Evolutionary conservation across 2,113 vertebrate genomes (phyloP), one percentile per base, ranked within the genome.

Genomic region (Platysteira castanea): DNA sequence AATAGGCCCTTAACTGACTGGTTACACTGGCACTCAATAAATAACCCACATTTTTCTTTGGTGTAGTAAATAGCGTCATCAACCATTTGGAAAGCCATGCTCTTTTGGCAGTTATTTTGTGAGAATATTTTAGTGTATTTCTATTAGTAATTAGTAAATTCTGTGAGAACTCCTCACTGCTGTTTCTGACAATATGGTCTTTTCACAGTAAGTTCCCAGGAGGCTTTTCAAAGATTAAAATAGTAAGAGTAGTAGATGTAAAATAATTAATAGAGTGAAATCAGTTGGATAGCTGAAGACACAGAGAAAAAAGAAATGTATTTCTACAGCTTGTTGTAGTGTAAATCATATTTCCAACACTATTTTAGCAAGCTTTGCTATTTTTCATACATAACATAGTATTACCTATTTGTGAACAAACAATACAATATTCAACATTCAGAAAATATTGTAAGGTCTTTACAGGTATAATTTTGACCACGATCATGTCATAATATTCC

Each of bases 371-470:
- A 56, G 4, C 4, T 65, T 84, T 52, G 13, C 7, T 79, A 15
- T 20, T 84, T 92, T 86, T 68, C 11, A 4, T 60, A 21, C 44
- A 3, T 30, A 79, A 54, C 57, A 12, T 3, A 60, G 6, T 74
- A 70, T 49, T 67, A 15, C 10, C 4, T 50, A 17, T 67, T 75
- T 85, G 39, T 30, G 31, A 50, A 22, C 9, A 77, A 52, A 21
- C 10, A 56, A 49, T 69, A 41, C 0, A 3, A 52, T 27, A 19
- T 30, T 67, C 20, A 63, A 20, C 0, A 7, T 16, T 3, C 7
- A 76, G 24, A 84, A 71, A 79, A 91, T 23, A 56, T 11, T 33
- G 6, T 20, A 20, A 53, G 1, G 12, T 42, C 10, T 60, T 65
- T 61, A 53, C 4, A 80, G 28, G 39, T 11, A 33, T 18, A 73